Evolutionary conservation across 1,140 invertebrate species (phyloP), one percentile per base, ranked within the genome.

Genomic region (Centruroides sculpturatus): DNA sequence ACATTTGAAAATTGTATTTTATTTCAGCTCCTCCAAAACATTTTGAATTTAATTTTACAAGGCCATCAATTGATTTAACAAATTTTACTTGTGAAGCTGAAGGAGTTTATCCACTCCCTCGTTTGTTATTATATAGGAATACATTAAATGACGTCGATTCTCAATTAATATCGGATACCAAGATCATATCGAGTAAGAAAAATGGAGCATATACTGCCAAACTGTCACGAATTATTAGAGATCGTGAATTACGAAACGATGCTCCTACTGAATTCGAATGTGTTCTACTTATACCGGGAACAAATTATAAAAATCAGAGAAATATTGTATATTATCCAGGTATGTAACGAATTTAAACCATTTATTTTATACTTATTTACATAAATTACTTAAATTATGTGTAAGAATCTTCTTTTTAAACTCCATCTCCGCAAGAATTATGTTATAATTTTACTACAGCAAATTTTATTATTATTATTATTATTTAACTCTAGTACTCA

Each of bases 91-190:
- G 67, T 59, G 60, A 68, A 56, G 65, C 67, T 10, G 57, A 65
- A 41, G 62, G 66, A 36, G 67, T 68, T 46, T 68, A 60, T 60
- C 67, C 67, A 10, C 49, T 63, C 58, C 65, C 67, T 36, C 63
- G 61, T 56, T 55, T 68, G 41, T 62, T 62, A 8, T 61, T 68
- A 47, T 64, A 64, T 59, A 60, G 55, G 72, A 72, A 69, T 55
- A 68, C 55, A 13, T 56, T 55, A 49, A 23, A 59, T 23, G 59
- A 59, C 34, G 4, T 57, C 3, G 47, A 36, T 35, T 47, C 13
- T 3, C 52, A 60, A 35, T 51, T 60, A 8, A 56, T 64, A 41
- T 55, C 59, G 3, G 55, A 48, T 36, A 57, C 59, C 3, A 60
- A 59, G 48, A 64, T 59, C 35, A 47, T 49, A n/a, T 35, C 35